These are phyloP conservation scores for Thera britannica DNA, from an alignment of 2,888 invertebrate genomes.

Conservation along the genomic window DNA sequence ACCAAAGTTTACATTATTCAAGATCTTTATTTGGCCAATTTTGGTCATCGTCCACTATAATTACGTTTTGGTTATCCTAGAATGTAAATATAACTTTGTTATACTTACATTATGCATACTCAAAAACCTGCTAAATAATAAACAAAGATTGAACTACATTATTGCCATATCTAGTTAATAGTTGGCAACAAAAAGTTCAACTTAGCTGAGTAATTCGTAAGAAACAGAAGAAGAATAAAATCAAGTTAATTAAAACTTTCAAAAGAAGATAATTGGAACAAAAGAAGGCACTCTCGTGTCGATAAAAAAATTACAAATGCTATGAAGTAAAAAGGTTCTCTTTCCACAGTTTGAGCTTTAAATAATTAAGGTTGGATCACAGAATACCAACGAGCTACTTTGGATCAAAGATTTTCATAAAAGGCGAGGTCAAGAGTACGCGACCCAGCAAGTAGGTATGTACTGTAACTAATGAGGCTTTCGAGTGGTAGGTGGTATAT, in stretches of 20 bases:
- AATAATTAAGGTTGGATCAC: slow-evolving; percentile 1
- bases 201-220: slow-evolving; percentile 11
- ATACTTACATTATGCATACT: too few species aligned
- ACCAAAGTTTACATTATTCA: background rate
- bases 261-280: slow-evolving; percentile 23
- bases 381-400: background rate
- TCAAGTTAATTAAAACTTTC: slow-evolving; percentile 29
- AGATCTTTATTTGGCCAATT: background rate
- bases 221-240: slow-evolving; percentile 22
- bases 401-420: background rate
- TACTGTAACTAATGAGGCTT: too few species aligned
- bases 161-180: too few species aligned
- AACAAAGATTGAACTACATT: too few species aligned
- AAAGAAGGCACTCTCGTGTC: slow-evolving; percentile 11
- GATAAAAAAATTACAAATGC: slow-evolving; percentile 10
- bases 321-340: background rate
- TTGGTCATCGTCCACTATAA: background rate
- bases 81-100: too few species aligned
- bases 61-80: background rate
- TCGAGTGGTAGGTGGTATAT: too few species aligned
- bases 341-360: background rate
- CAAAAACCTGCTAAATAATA: too few species aligned
- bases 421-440: background rate
- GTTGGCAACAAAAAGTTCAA: background rate
- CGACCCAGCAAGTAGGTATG: background rate